Conservation (phyloP, 2,113 vertebrate genomes). For the Myanophis thanlyinensis region DNA sequence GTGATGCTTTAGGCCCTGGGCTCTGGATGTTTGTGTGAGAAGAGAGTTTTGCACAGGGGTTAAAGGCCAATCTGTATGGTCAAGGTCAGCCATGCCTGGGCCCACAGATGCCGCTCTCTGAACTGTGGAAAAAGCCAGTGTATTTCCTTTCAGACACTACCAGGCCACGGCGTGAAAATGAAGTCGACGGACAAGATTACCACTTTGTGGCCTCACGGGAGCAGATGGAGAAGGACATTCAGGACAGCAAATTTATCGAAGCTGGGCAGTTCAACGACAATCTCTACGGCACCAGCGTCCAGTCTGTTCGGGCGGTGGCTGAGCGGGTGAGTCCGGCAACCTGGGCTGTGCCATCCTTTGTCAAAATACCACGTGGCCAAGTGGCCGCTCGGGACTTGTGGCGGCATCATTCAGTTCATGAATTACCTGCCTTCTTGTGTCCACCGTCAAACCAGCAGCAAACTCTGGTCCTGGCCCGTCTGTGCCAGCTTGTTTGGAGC, state of each 20-base stretch:
- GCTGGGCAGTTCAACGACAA: constrained; percentile 99
- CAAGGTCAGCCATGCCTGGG: not conserved
- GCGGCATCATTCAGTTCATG: no score
- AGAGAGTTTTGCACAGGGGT: not conserved
- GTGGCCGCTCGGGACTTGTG: not conserved
- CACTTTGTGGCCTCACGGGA: constrained; percentile 94
- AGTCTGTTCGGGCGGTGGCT: constrained; percentile 95
- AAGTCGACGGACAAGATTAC: constrained; percentile 97
- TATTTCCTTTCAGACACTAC: constrained; percentile 84
- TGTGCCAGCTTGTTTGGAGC: not conserved
- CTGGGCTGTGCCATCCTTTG: not conserved
- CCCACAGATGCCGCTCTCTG: not conserved
- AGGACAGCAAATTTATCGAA: constrained; percentile 99
- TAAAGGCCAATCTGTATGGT: no score
- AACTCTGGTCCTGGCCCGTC: not conserved
- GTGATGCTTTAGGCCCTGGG: not conserved
- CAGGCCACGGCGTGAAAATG: constrained; percentile 88
- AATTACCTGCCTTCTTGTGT: not conserved
- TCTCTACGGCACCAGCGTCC: constrained; percentile 95
- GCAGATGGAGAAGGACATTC: constrained; percentile 99
- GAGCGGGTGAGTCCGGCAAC: constrained; percentile 81
- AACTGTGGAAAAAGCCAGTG: fast-evolving
- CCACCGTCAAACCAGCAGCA: not conserved
- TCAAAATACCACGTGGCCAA: not conserved
- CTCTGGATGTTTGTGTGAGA: not conserved